These are phyloP conservation scores for Cryptoprocta ferox DNA, from an alignment of 2,797 vertebrate species.

Conservation along the genomic window DNA sequence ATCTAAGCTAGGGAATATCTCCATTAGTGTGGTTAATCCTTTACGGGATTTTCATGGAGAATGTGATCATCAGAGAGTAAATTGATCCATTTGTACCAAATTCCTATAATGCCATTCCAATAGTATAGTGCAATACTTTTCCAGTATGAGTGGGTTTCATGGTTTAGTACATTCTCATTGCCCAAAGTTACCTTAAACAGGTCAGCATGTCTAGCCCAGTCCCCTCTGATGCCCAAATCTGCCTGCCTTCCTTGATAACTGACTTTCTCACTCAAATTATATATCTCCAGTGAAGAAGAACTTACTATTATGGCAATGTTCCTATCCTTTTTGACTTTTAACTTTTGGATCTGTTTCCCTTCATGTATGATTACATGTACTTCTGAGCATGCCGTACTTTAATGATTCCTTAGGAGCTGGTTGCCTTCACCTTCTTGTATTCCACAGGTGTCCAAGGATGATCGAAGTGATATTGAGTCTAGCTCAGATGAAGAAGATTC, in stretches of 20 bases:
- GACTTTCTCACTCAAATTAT: neutral
- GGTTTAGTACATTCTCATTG: neutral
- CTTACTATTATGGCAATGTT: neutral
- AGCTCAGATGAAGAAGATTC: constrained; percentile 97
- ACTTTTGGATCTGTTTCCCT: neutral
- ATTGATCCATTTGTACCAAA: neutral
- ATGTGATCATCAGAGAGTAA: neutral
- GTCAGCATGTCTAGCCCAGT: neutral
- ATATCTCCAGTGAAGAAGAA: neutral
- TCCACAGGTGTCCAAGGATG: constrained; percentile 95
- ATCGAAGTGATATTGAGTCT: constrained; percentile 96
- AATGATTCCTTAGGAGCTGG: neutral
- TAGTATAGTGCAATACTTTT: neutral
- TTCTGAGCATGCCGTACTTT: neutral
- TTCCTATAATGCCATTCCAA: neutral
- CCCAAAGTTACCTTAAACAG: neutral
- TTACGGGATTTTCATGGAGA: neutral
- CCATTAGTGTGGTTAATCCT: neutral
- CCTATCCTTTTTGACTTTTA: neutral
- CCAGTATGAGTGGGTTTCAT: neutral
- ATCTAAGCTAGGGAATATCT: neutral
- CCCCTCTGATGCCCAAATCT: neutral
- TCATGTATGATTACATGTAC: neutral
- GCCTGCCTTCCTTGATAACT: neutral
- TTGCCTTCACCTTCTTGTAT: constrained; percentile 59